Evolutionary conservation across 2,888 invertebrate genomes (phyloP), one percentile per base, ranked within the genome.

Genomic region (Brachypalpus laphriformis): DNA sequence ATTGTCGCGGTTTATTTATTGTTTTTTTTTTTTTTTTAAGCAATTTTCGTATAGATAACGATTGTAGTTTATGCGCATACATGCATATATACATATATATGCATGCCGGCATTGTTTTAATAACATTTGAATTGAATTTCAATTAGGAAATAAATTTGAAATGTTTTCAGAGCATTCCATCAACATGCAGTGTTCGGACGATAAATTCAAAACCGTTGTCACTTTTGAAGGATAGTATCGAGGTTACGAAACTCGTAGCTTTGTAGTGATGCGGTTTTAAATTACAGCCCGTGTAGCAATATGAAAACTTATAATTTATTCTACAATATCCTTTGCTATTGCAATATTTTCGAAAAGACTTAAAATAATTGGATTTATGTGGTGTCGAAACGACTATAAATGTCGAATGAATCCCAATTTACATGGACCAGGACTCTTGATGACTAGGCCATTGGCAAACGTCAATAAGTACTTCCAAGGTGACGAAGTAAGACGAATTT

Each of bases 101-200:
- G n/a, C n/a, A 25, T 11, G 14, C 2, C 18, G 20, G 25, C 6
- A 9, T 16, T 16, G 31, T 34, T 34, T 34, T 34, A 56, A 54
- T 56, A 18, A 18, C 42, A 42, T 59, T 57, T 25, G n/a, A 59
- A 59, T 59, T 42, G 40, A 59, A 59, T 59, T 22, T 11, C 59
- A 59, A 40, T 40, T 42, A 59, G 22, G 6, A 22, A 40, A 14
- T 31, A 25, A 7, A 25, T 54, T 54, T 28, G 3, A 28, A 28
- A 31, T 4, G 14, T 54, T 54, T 54, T 14, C 54, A 28, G 31
- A 20, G 11, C 54, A 31, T 54, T n/a, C 25, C 45, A 45, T 8
- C 18, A 18, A 18, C 9, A 18, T 45, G 2, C 16, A 42, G 3
- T 42, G 14, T 42, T 42, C n/a, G 3, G 9, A 18, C 18, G 18